A percentile compares a stretch with the other conserved stretches of the same genome.
Conservation (phyloP, 2,888 invertebrate species). For the Conistra vaccinii region DNA sequence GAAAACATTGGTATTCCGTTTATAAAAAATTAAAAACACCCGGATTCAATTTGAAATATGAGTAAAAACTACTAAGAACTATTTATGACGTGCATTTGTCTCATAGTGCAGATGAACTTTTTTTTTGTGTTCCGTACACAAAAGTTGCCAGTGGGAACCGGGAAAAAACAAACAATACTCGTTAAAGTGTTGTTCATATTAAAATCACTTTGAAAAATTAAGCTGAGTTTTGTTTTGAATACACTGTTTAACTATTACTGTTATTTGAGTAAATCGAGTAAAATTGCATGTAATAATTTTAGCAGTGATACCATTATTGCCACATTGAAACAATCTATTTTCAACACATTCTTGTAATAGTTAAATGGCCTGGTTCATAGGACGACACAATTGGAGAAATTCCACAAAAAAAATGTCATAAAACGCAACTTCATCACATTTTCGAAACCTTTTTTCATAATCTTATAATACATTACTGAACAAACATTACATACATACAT, state of each 20-base stretch:
- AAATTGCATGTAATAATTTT: not conserved
- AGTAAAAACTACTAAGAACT: not conserved
- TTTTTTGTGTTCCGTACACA: not conserved
- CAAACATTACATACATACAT: not conserved
- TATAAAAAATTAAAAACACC: not conserved
- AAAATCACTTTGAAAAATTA: not conserved
- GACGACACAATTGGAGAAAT: too few relatives aligned
- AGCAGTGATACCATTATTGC: not conserved
- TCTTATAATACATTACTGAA: not conserved
- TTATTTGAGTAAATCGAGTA: too few relatives aligned
- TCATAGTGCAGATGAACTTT: not conserved
- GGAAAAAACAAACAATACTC: not conserved
- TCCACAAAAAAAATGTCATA: not conserved
- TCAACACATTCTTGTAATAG: not conserved
- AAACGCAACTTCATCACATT: not conserved
- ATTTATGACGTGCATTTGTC: not conserved
- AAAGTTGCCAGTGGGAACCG: too few relatives aligned
- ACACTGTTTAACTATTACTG: too few relatives aligned
- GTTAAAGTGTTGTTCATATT: not conserved
- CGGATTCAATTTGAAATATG: not conserved
- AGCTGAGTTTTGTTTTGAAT: too few relatives aligned
- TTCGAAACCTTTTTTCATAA: not conserved
- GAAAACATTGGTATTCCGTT: constrained; percentile 7
- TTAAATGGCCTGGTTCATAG: not conserved
- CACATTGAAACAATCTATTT: not conserved